These are phyloP conservation scores for Pseudomyrmex flavicornis DNA, from an alignment of 1,140 invertebrate genomes.

Conservation along the genomic window DNA sequence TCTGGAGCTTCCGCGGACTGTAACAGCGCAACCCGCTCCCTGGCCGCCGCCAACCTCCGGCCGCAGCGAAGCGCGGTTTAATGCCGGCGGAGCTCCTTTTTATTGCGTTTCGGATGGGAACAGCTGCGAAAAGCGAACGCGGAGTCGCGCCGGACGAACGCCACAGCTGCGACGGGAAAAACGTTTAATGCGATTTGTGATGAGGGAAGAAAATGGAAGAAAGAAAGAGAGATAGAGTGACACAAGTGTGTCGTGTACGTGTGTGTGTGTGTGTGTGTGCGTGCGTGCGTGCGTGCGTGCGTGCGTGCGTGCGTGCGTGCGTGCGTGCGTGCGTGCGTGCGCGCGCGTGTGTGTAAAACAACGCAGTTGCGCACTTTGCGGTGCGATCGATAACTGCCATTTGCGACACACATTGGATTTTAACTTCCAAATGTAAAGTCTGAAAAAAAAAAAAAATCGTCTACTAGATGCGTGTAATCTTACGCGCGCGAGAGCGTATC, in stretches of 20 bases:
- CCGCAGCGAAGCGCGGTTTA: slow-evolving; percentile 42
- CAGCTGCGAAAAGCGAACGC: slow-evolving; percentile 58
- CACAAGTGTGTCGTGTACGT: not conserved
- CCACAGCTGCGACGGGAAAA: slow-evolving; percentile 57
- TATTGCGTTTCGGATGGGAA: slow-evolving; percentile 56
- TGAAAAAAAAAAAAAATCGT: no score
- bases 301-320: no score
- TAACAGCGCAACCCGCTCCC: slow-evolving; percentile 4
- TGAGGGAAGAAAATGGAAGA: not conserved
- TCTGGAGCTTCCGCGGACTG: slow-evolving; percentile 5
- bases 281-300: no score
- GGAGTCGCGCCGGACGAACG: slow-evolving; percentile 12
- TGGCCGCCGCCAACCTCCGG: not conserved
- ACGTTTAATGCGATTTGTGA: slow-evolving; percentile 61
- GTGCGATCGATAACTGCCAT: not conserved
- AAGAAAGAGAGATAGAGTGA: not conserved
- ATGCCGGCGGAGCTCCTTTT: slow-evolving; percentile 56
- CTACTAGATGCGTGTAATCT: no score
- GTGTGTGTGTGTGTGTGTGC: no score
- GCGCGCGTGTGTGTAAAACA: no score
- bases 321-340: no score
- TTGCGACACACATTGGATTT: not conserved
- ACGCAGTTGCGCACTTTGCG: not conserved
- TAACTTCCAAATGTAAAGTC: not conserved
- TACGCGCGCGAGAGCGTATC: no score